phyloP scores from a whole-genome alignment of 2,797 vertebrate species.

The Myotis vivesi region DNA sequence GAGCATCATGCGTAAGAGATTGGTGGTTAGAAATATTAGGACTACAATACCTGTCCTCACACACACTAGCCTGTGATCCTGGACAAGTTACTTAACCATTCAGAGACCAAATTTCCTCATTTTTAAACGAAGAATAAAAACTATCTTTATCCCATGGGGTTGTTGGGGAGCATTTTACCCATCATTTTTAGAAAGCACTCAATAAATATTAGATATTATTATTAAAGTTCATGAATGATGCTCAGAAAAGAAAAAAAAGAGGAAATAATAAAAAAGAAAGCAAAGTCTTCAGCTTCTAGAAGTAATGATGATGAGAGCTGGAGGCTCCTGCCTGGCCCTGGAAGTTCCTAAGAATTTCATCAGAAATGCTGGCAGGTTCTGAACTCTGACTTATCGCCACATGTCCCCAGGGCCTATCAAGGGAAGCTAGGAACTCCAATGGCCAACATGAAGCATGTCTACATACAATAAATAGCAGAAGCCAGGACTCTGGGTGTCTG shows the following conservation, averaged over 20 bases:
- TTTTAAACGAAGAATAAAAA: background rate
- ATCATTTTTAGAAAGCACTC: background rate
- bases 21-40: background rate
- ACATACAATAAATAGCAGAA: background rate
- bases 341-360: background rate
- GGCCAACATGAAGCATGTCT: background rate
- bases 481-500: background rate
- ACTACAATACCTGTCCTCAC: too few species aligned
- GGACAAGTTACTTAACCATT: background rate
- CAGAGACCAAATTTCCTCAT: background rate
- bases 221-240: background rate
- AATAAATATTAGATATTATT: background rate
- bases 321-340: background rate
- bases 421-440: background rate
- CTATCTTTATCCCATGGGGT: background rate
- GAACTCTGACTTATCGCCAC: background rate
- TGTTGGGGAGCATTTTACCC: background rate
- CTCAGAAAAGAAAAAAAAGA: background rate
- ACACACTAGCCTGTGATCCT: background rate
- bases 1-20: fast-evolving
- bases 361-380: background rate
- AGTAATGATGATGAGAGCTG: background rate
- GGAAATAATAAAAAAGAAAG: background rate
- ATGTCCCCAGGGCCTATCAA: background rate
- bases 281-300: background rate